Evolutionary conservation across 2,113 vertebrate genomes (phyloP).

Genomic region (Cyanoramphus novaezelandiae): DNA sequence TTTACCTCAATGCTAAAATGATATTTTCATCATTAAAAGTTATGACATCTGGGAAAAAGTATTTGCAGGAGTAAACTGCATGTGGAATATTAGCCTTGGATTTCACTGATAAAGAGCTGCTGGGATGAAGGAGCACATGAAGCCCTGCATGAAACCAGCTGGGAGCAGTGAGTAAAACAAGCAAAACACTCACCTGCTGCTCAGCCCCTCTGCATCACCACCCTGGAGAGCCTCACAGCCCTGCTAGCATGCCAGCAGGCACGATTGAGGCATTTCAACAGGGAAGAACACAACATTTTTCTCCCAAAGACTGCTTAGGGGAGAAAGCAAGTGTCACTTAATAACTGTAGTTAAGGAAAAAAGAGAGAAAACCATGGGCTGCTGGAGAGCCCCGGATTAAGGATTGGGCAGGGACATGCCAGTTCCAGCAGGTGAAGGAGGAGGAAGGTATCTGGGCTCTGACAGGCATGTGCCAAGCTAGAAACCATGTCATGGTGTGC

Average conservation of each 20-base stretch:
- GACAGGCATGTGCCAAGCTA: background rate
- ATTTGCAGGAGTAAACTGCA: background rate
- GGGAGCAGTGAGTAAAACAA: background rate
- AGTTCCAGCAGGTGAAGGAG: background rate
- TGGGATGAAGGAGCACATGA: background rate
- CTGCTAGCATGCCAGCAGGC: background rate
- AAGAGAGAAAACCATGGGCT: background rate
- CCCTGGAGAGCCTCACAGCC: rapidly evolving
- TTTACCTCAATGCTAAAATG: background rate
- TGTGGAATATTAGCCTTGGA: background rate
- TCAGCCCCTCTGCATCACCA: background rate
- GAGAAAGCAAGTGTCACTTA: background rate
- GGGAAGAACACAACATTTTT: background rate
- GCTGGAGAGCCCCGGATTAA: background rate
- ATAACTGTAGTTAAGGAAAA: background rate
- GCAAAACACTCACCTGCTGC: background rate
- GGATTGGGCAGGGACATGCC: rapidly evolving
- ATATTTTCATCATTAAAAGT: constrained; percentile 13
- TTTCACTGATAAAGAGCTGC: background rate
- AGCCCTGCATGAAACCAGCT: background rate
- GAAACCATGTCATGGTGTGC: rapidly evolving
- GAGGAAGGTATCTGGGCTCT: background rate
- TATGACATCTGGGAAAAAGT: background rate
- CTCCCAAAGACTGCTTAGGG: background rate
- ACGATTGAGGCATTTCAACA: background rate